Evolutionary conservation across 1,140 invertebrate species (phyloP), one percentile per base, ranked within the genome.

Genomic region (Zaprionus lachaisei): DNA sequence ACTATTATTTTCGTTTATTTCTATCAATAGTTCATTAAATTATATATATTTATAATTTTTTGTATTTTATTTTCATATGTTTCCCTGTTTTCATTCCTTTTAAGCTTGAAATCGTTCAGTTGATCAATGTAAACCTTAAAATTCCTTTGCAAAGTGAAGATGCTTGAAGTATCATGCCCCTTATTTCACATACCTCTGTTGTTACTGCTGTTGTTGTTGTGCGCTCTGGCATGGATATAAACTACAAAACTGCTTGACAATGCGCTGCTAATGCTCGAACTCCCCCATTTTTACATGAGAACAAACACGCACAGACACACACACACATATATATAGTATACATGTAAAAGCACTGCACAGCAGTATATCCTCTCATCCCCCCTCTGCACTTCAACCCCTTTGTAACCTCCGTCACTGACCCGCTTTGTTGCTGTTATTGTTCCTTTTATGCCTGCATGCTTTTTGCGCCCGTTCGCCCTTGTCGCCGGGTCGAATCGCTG

Each of bases 401-500:
- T 17, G 2, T n/a, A 47, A 5, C 24, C 31, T n/a, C n/a, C 7
- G 14, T 28, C 17, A 20, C 2, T 44, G 55, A 20, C 12, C 17
- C 41, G 41, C 37, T 44, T 65, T 55, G 58, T 54, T 72, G 47
- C 56, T 66, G 28, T 37, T 73, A 68, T 74, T 77, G 63, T 68
- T 74, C 44, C 66, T 49, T 66, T 77, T 72, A 67, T 73, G 70
- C 65, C 63, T 67, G 70, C 71, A 67, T 77, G 70, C 41, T 61
- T 73, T 62, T 67, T 62, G 31, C 47, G 17, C 34, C 44, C 74
- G n/a, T 47, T 73, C 56, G 34, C 38, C 47, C 70, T 66, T 77
- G 68, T 41, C 54, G 60, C 31, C n/a, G 73, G 31, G 15, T 66
- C 28, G 22, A 47, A 28, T 47, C 34, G 22, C 63, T 54, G 44